Conservation (phyloP, 1,140 invertebrate species). For the Pararge aegeria region DNA sequence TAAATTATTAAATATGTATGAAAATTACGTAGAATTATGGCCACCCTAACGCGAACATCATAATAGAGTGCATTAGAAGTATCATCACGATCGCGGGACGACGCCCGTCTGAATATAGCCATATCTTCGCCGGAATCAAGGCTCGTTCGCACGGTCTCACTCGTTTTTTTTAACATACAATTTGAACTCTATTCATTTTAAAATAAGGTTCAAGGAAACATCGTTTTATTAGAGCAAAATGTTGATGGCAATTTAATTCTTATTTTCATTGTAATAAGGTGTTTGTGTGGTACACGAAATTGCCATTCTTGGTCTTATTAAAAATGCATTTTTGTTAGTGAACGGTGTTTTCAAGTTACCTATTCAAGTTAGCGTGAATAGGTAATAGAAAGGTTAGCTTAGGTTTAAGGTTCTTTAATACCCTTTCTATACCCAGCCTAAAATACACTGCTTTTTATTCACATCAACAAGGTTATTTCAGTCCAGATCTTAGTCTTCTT, state of each 20-base stretch:
- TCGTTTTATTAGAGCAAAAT: background rate
- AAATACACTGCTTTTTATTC: no score
- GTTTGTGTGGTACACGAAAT: background rate
- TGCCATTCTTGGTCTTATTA: conserved; percentile 8
- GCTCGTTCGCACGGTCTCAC: conserved; percentile 41
- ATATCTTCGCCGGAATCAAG: conserved; percentile 45
- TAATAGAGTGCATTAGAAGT: conserved; percentile 56
- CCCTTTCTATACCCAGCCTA: no score
- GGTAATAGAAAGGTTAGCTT: no score
- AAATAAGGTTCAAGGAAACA: conserved; percentile 3
- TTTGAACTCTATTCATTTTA: conserved; percentile 19
- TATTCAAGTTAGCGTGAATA: conserved; percentile 1
- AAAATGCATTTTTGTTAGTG: background rate
- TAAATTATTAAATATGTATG: conserved; percentile 14
- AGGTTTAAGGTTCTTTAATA: background rate
- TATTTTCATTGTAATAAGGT: conserved; percentile 19
- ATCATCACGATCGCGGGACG: conserved; percentile 50
- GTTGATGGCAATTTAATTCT: conserved; percentile 13
- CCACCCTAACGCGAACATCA: conserved; percentile 35
- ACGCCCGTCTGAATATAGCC: conserved; percentile 44
- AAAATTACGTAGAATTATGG: conserved; percentile 24
- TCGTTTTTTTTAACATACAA: conserved; percentile 9
- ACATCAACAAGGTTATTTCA: no score
- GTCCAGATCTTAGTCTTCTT: no score
- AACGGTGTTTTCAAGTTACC: conserved; percentile 3